Evolutionary conservation across 2,797 vertebrate genomes (phyloP).

Genomic region (Rhincodon typus): DNA sequence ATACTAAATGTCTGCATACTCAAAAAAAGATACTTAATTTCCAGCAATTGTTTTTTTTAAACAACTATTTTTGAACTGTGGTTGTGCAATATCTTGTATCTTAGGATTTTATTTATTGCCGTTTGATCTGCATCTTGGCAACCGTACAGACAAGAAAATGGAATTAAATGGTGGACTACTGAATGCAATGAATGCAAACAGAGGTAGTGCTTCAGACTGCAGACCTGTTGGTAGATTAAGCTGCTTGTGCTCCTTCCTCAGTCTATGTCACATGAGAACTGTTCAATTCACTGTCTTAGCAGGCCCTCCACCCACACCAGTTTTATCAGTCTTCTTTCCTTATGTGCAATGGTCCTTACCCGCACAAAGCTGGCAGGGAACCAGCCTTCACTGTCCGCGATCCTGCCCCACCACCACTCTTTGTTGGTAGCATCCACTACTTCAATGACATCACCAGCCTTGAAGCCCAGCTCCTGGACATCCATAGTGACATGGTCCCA

Average conservation of each 20-base stretch:
- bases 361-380: constrained; percentile 92
- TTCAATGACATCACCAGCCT: constrained; percentile 87
- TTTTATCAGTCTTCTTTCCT: neutral
- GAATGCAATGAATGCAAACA: neutral
- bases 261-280: neutral
- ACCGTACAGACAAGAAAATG: neutral
- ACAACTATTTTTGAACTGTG: neutral
- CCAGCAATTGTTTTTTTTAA: neutral
- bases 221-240: too few relatives aligned
- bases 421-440: constrained; percentile 93
- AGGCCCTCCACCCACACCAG: neutral
- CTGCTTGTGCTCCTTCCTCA: neutral
- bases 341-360: constrained; percentile 57
- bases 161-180: neutral
- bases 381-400: constrained; percentile 86
- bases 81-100: neutral
- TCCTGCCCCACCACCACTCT: constrained; percentile 97
- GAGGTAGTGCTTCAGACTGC: neutral
- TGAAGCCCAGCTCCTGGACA: constrained; percentile 92
- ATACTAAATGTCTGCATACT: neutral
- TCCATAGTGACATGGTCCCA: constrained; percentile 99
- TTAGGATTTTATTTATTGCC: neutral
- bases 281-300: neutral
- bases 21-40: neutral
- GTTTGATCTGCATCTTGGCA: neutral